Conservation (phyloP, 2,888 invertebrate genomes). For the Pristionchus fissidentatus region DNA sequence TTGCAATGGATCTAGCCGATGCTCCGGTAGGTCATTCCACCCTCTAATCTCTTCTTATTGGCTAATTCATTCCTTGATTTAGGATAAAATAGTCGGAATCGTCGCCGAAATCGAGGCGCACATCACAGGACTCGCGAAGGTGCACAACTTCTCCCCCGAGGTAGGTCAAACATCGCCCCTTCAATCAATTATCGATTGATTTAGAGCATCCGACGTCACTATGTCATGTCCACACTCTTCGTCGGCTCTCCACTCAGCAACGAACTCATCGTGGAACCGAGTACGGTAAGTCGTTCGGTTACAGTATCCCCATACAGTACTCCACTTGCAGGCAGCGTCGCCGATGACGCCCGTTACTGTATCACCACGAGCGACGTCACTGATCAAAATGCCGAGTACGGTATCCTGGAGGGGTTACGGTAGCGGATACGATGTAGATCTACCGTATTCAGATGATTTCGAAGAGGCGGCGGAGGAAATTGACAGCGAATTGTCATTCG, state of each 20-base stretch:
- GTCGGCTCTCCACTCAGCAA: slow-evolving; percentile 22
- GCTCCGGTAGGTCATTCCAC: not conserved
- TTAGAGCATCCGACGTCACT: slow-evolving; percentile 46
- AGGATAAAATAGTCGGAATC: slow-evolving; percentile 35
- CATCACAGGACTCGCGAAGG: slow-evolving; percentile 13
- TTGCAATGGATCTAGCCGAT: slow-evolving; percentile 22
- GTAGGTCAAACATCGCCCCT: not conserved
- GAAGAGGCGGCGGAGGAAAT: slow-evolving; percentile 34
- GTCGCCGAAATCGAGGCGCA: slow-evolving; percentile 36
- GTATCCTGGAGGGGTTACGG: not conserved
- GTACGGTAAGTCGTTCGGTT: not conserved
- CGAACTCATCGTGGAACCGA: not conserved
- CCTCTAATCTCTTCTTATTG: not conserved
- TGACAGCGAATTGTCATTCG: slow-evolving; percentile 33
- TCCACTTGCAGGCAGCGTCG: not conserved
- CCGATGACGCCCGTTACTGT: slow-evolving; percentile 28
- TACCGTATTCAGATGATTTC: slow-evolving; percentile 1
- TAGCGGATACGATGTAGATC: not conserved
- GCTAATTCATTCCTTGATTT: not conserved
- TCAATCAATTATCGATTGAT: not conserved
- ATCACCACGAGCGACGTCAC: slow-evolving; percentile 27
- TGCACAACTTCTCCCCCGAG: slow-evolving; percentile 39
- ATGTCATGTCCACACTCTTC: slow-evolving; percentile 46
- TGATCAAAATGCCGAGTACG: slow-evolving; percentile 13
- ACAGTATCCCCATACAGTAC: not conserved